Evolutionary conservation across 2,113 vertebrate species (phyloP).

Genomic region (Pagrus major): DNA sequence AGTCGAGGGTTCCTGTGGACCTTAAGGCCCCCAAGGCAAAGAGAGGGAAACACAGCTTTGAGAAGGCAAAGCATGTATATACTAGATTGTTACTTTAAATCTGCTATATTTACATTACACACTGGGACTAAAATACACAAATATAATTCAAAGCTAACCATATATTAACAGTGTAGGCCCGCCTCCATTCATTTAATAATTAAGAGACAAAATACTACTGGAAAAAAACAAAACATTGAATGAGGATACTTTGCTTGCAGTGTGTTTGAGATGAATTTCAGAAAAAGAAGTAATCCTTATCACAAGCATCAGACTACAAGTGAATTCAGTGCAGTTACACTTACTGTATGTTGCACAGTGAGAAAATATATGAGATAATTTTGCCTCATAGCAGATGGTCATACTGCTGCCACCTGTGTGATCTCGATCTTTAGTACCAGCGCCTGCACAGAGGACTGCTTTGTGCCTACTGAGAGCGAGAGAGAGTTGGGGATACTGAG

Average conservation of each 20-base stretch:
- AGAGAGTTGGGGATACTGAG: constrained; percentile 36
- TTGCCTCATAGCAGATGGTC: constrained; percentile 39
- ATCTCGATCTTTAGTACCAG: constrained; percentile 22
- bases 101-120: constrained; percentile 40
- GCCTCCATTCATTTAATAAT: not conserved
- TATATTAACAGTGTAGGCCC: constrained; percentile 4
- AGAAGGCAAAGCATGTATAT: constrained; percentile 44
- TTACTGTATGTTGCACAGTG: not conserved
- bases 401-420: constrained; percentile 59
- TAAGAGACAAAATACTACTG: not conserved
- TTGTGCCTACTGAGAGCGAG: constrained; percentile 57
- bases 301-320: not conserved
- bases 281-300: not conserved
- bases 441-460: constrained; percentile 62
- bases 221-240: not conserved
- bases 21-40: constrained; percentile 66
- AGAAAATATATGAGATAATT: constrained; percentile 15
- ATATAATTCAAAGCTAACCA: constrained; percentile 11
- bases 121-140: constrained; percentile 14
- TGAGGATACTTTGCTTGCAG: not conserved
- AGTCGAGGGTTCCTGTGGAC: constrained; percentile 68
- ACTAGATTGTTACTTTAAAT: constrained; percentile 43
- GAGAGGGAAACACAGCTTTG: constrained; percentile 44
- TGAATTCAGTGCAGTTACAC: constrained; percentile 9
- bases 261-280: constrained; percentile 7